Base-by-base conservation (phyloP, 1,140 invertebrate species). In the Diploscapter pachys region DNA sequence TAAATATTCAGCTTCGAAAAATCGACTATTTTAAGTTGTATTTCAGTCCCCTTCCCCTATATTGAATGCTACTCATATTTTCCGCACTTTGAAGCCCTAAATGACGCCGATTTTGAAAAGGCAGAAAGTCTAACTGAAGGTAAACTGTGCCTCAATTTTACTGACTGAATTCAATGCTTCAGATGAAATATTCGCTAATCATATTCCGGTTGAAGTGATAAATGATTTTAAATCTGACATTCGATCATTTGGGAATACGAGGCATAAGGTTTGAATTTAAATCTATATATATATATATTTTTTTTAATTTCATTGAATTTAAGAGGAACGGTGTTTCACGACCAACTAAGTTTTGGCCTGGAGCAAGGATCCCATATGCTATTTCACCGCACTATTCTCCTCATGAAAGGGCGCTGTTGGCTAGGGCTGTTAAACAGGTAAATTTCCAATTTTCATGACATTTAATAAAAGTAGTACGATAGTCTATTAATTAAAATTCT, bases 401-500 rank as follows among this genome's bases (percentile, higher is more conserved):
- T 8, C 84, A 85, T 70, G 83, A 85, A 64, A 75, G 83, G 56
- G 83, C 83, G 48, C 71, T 85, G 9, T 68, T 85, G 4, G 83
- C 83, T 3, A 76, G 80, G 62, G 83, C 83, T n/a, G 84, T 85
- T 8, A 85, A 85, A 78, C 83, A 83, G 74, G 81, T 82, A 9
- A 9, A 50, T n/a, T 6, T 9, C 13, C 0, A 31, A 31, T 31
- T 31, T 31, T 31, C 31, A 31, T 31, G 31, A 1, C 31, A 31
- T 31, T 31, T 31, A 31, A 31, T 31, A 31, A 31, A 31, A 31
- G 31, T 31, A 31, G 31, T 31, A 1, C 31, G 31, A 31, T 31
- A 31, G 31, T 31, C 31, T 31, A 31, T 31, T 31, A 31, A 31
- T 31, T 31, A 31, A 31, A 31, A 31, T 31, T 31, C 31, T 31